Percentiles rank a stretch among this genome's conserved stretches.
Evolutionary conservation across 2,888 invertebrate species (phyloP).

Genomic region (Zygaena filipendulae): DNA sequence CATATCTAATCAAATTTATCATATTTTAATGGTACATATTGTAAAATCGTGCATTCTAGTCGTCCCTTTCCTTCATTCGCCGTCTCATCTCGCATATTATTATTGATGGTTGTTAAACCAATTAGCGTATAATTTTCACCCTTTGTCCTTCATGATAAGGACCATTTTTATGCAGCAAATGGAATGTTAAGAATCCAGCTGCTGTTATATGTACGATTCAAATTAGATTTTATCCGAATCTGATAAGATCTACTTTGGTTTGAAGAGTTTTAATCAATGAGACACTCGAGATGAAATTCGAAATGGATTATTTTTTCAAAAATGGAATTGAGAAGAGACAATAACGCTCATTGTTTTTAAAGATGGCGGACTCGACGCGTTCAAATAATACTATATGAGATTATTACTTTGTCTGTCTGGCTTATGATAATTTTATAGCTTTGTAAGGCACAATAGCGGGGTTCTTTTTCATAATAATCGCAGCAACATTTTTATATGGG

Average conservation of each 20-base stretch:
- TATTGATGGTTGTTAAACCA: constrained; percentile 44
- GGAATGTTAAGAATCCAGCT: constrained; percentile 41
- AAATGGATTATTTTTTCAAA: constrained; percentile 69
- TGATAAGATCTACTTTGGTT: constrained; percentile 26
- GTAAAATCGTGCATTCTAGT: constrained; percentile 41
- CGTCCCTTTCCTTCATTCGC: constrained; percentile 34
- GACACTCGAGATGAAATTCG: constrained; percentile 48
- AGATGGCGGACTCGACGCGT: constrained; percentile 54
- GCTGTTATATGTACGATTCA: constrained; percentile 23
- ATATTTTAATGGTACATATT: constrained; percentile 50
- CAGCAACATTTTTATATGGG: too few species aligned
- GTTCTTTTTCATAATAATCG: too few species aligned
- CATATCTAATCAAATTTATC: too few species aligned
- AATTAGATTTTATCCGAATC: constrained; percentile 24
- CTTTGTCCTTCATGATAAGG: constrained; percentile 36
- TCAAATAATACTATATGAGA: constrained; percentile 59
- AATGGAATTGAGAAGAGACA: constrained; percentile 68
- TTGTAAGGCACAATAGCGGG: constrained; percentile 43
- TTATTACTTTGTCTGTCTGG: constrained; percentile 50
- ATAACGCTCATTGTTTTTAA: constrained; percentile 67
- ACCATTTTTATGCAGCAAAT: constrained; percentile 34
- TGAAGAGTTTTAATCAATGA: constrained; percentile 36
- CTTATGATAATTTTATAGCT: constrained; percentile 57
- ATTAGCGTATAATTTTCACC: constrained; percentile 42
- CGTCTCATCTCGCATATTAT: constrained; percentile 37